These are phyloP conservation scores for Nerophis lumbriciformis DNA, from an alignment of 2,113 vertebrate genomes.

Conservation along the genomic window DNA sequence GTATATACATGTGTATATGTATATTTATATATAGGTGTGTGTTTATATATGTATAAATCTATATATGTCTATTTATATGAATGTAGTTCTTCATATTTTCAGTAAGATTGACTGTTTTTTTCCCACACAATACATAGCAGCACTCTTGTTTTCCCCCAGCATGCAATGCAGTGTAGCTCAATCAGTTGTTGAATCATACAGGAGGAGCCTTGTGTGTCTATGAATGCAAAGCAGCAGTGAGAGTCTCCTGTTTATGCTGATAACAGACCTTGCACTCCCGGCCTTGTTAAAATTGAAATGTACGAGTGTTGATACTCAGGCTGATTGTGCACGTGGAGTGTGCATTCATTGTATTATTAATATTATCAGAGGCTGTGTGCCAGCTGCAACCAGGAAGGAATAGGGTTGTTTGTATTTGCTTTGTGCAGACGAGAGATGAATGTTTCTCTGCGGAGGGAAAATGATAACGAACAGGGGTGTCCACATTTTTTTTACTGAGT, in stretches of 20 bases:
- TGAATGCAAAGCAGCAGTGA: conserved; percentile 18
- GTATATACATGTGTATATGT: too few species aligned
- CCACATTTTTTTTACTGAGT: too few species aligned
- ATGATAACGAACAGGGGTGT: too few species aligned
- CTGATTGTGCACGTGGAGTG: conserved; percentile 12
- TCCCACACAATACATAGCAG: background rate
- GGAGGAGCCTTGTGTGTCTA: conserved; percentile 3
- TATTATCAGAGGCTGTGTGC: background rate
- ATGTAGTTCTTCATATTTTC: too few species aligned
- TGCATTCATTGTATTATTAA: too few species aligned
- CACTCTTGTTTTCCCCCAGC: background rate
- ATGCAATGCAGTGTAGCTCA: conserved; percentile 18
- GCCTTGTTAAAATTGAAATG: conserved; percentile 37
- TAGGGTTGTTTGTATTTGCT: too few species aligned
- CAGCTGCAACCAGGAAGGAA: too few species aligned
- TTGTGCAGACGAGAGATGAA: too few species aligned
- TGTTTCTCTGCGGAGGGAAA: too few species aligned
- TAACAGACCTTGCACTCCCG: conserved; percentile 7
- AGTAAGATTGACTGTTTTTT: background rate
- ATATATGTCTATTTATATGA: too few species aligned
- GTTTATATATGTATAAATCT: too few species aligned
- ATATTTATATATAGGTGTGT: too few species aligned
- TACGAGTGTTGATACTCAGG: conserved; percentile 24
- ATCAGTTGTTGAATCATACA: conserved; percentile 31
- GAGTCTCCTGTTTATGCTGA: conserved; percentile 29